Percentiles rank a stretch among this genome's conserved stretches.
These are phyloP conservation scores for Dryas iulia DNA, from an alignment of 1,140 invertebrate genomes.

Conservation along the genomic window DNA sequence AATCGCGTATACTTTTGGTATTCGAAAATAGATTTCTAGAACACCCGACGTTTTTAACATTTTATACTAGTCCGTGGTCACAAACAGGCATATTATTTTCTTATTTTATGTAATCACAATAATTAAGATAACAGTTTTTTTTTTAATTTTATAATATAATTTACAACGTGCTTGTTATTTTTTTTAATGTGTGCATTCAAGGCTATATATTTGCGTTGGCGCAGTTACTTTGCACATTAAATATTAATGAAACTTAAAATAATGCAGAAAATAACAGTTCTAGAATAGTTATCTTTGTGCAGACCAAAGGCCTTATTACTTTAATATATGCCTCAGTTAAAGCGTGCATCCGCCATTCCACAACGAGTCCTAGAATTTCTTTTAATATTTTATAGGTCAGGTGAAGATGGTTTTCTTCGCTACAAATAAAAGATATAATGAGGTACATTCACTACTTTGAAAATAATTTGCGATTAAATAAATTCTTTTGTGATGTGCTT, in stretches of 20 bases:
- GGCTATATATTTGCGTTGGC: background rate
- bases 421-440: conserved; percentile 1
- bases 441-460: background rate
- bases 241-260: background rate
- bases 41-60: too few species aligned
- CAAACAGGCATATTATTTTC: too few species aligned
- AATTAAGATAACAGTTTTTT: background rate
- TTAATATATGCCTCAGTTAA: background rate
- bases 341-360: background rate
- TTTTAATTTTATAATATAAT: background rate
- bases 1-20: too few species aligned
- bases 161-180: background rate
- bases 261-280: background rate
- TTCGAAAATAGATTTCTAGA: too few species aligned
- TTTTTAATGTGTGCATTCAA: background rate
- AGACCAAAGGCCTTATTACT: background rate
- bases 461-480: background rate
- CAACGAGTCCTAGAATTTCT: background rate
- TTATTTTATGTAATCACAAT: background rate
- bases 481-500: background rate
- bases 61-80: too few species aligned
- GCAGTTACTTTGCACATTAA: background rate
- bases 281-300: background rate
- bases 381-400: conserved; percentile 1
- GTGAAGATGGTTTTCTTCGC: conserved; percentile 1